These are phyloP conservation scores for Brachionus plicatilis DNA, from an alignment of 1,140 invertebrate species.

Conservation along the genomic window DNA sequence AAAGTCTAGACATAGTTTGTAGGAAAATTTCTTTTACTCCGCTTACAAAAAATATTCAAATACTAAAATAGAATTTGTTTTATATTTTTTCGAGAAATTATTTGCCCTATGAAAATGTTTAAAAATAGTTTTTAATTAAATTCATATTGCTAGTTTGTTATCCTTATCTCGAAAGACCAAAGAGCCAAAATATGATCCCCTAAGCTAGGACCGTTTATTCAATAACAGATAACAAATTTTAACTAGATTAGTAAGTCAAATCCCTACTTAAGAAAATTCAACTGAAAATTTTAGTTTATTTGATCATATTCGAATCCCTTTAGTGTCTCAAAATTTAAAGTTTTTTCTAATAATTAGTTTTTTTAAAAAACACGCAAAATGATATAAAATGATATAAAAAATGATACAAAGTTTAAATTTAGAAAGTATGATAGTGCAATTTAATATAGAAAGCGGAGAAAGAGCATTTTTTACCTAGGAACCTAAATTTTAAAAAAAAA, in stretches of 20 bases:
- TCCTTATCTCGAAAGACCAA: not conserved
- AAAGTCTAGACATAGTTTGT: not conserved
- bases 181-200: not conserved
- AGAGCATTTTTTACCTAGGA: not conserved
- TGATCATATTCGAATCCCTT: not conserved
- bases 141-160: not conserved
- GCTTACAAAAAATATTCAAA: not conserved
- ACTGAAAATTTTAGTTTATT: not conserved
- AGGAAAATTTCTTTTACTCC: not conserved
- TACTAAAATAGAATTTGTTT: not conserved
- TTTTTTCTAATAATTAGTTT: not conserved
- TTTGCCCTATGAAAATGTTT: not conserved
- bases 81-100: not conserved
- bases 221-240: not conserved
- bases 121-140: constrained; percentile 5
- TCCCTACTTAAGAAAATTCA: not conserved
- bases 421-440: not conserved
- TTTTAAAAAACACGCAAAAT: not conserved
- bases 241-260: not conserved
- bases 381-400: not conserved
- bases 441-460: not conserved
- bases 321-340: not conserved
- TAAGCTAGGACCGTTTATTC: not conserved
- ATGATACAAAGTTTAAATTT: not conserved
- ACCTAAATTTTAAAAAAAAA: not conserved